Percentiles rank a stretch among this genome's conserved stretches.
phyloP scores from a whole-genome alignment of 2,888 invertebrate species.

The Dynastes grantii region DNA sequence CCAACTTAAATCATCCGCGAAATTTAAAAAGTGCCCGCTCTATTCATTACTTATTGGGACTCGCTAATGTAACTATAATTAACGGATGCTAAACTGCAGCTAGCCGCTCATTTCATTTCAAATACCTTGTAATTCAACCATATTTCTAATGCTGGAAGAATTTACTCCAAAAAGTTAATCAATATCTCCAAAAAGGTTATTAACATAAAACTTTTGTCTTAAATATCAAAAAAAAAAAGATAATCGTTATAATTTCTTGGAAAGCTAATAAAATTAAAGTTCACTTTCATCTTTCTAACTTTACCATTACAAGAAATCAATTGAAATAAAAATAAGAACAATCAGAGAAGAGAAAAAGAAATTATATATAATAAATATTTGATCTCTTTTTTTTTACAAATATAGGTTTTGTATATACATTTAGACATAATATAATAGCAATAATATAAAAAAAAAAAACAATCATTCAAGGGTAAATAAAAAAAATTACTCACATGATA shows the following conservation, averaged over 20 bases:
- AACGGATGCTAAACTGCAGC: too few species aligned
- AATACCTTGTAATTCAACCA: too few species aligned
- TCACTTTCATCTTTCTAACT: conserved; percentile 1
- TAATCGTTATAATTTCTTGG: neutral
- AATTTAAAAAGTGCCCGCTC: too few species aligned
- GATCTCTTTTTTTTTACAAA: conserved; percentile 27
- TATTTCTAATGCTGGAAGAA: too few species aligned
- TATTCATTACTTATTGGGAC: too few species aligned
- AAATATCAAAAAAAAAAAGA: neutral
- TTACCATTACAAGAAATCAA: neutral
- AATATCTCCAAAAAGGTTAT: neutral
- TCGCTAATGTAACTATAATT: too few species aligned
- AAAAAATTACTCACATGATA: conserved; percentile 8
- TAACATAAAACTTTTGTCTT: neutral
- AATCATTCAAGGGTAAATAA: conserved; percentile 2
- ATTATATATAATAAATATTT: conserved; percentile 24
- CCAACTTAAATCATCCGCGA: too few species aligned
- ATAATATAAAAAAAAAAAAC: conserved; percentile 22
- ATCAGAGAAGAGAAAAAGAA: conserved; percentile 2
- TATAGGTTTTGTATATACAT: conserved; percentile 36
- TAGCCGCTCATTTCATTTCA: too few species aligned
- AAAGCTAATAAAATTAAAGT: neutral
- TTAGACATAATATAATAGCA: conserved; percentile 15
- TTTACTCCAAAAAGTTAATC: neutral
- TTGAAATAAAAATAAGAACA: conserved; percentile 4